These are phyloP conservation scores for Bothrops jararaca DNA, from an alignment of 2,113 vertebrate species.

Conservation along the genomic window DNA sequence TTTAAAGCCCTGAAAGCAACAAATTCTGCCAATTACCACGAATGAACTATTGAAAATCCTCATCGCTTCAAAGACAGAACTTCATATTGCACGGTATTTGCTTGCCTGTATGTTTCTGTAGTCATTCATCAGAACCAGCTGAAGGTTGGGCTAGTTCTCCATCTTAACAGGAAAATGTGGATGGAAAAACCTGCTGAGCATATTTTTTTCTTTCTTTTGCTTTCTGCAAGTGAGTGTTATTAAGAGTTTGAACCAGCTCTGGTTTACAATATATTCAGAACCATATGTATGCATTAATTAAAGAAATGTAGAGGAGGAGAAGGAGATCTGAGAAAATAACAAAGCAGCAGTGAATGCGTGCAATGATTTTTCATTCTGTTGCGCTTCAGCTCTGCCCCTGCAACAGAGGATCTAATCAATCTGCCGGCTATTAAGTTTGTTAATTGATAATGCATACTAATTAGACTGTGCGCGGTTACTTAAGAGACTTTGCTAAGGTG, in stretches of 20 bases:
- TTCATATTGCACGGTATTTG: background rate
- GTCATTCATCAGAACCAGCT: slow-evolving; percentile 38
- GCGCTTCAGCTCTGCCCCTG: slow-evolving; percentile 96
- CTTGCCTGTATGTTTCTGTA: slow-evolving; percentile 46
- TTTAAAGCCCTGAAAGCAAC: slow-evolving; percentile 36
- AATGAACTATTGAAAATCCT: slow-evolving; percentile 22
- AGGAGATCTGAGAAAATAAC: slow-evolving; percentile 86
- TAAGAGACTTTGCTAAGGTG: slow-evolving; percentile 99
- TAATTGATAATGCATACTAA: slow-evolving; percentile 99
- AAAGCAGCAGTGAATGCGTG: slow-evolving; percentile 79
- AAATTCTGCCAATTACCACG: slow-evolving; percentile 26
- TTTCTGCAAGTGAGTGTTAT: slow-evolving; percentile 74
- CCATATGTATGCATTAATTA: slow-evolving; percentile 98
- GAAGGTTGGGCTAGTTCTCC: slow-evolving; percentile 43
- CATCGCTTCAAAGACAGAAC: background rate
- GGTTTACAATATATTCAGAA: slow-evolving; percentile 86
- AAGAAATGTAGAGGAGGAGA: slow-evolving; percentile 84
- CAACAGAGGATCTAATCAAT: slow-evolving; percentile 99
- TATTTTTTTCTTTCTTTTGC: slow-evolving; percentile 46
- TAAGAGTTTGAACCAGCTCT: slow-evolving; percentile 81
- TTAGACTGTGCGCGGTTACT: slow-evolving; percentile 97
- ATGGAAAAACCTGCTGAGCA: slow-evolving; percentile 55
- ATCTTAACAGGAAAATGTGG: slow-evolving; percentile 47
- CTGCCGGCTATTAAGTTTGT: slow-evolving; percentile 99
- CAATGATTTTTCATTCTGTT: slow-evolving; percentile 98